Base-by-base conservation (phyloP, 2,797 vertebrate genomes). In the Odontamblyopus rebecca region DNA sequence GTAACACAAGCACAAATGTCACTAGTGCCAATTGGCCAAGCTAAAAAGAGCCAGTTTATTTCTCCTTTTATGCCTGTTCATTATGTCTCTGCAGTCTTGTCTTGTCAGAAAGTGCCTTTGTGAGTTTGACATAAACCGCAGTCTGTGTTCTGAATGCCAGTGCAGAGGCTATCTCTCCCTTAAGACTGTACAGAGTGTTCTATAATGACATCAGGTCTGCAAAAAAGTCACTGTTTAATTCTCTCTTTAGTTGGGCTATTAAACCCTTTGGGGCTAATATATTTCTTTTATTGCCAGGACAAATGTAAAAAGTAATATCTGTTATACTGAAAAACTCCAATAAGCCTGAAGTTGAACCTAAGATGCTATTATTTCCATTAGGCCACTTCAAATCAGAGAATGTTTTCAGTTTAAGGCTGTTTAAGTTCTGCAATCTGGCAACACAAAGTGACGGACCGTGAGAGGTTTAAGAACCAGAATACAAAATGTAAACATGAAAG, bases 1-100 rank as follows among this genome's bases (percentile, higher is more conserved):
- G 71, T 78, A 85, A 75, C 80, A 81, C 67, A 53, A 77, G 77
- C 78, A 48, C 73, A 83, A 72, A 86, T 87, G 82, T 85, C 82
- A 87, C 26, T 51, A 41, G 66, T 48, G 59, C 74, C 74, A 84
- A 78, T 78, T 85, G 76, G 64, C 57, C 54, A 68, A 68, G 48
- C 64, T 54, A 73, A 84, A 76, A 76, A 81, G 67, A 26, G 27
- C 48, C 26, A 11, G 53, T 84, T 83, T 71, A 48, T 81, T 66
- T 61, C 26, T 77, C 67, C 67, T 23, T 48, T 51, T 54, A 65
- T 66, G 63, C 18, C 48, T n/a, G 57, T 61, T 51, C 61, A 66
- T 59, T 81, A 67, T 77, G 75, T 68, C 32, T 79, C 44, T 75
- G 26, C 16, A 38, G 57, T 41, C 44, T 15, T 48, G 64, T 18